phyloP scores from a whole-genome alignment of 1,140 invertebrate genomes.

The Bombus haemorrhoidalis region DNA sequence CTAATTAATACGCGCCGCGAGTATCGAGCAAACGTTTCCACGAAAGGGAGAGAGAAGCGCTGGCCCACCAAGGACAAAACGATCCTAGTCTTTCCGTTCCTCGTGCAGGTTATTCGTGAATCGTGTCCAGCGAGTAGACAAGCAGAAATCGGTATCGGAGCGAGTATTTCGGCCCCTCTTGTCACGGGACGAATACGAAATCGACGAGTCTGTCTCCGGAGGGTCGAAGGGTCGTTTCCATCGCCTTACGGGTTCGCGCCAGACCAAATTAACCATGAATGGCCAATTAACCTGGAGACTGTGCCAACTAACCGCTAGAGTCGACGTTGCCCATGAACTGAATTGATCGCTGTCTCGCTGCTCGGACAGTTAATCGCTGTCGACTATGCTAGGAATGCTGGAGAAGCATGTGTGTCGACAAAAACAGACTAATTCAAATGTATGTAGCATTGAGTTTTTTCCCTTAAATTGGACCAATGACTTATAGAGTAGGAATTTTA shows the following conservation, averaged over 20 bases:
- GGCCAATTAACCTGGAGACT: conserved; percentile 80
- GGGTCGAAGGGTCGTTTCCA: conserved; percentile 66
- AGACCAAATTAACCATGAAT: conserved; percentile 81
- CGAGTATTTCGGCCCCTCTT: conserved; percentile 32
- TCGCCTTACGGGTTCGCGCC: conserved; percentile 69
- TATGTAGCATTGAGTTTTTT: background rate
- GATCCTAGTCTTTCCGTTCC: background rate
- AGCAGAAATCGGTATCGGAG: conserved; percentile 48
- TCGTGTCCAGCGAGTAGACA: conserved; percentile 1
- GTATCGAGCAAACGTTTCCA: conserved; percentile 63
- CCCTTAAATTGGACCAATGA: background rate
- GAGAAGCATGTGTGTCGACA: background rate
- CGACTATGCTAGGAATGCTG: conserved; percentile 23
- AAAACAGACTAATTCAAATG: background rate
- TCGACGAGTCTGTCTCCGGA: conserved; percentile 66
- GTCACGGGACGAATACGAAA: conserved; percentile 71
- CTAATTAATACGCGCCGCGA: conserved; percentile 71
- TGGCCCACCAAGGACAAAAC: background rate
- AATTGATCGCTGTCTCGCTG: conserved; percentile 61
- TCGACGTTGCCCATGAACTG: conserved; percentile 50
- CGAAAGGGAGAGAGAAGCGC: background rate
- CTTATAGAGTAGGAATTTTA: background rate
- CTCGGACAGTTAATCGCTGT: conserved; percentile 59
- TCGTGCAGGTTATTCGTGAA: conserved; percentile 24
- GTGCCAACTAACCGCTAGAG: conserved; percentile 74